These are phyloP conservation scores for Nebria ingens DNA, from an alignment of 1,140 invertebrate genomes.

Conservation along the genomic window DNA sequence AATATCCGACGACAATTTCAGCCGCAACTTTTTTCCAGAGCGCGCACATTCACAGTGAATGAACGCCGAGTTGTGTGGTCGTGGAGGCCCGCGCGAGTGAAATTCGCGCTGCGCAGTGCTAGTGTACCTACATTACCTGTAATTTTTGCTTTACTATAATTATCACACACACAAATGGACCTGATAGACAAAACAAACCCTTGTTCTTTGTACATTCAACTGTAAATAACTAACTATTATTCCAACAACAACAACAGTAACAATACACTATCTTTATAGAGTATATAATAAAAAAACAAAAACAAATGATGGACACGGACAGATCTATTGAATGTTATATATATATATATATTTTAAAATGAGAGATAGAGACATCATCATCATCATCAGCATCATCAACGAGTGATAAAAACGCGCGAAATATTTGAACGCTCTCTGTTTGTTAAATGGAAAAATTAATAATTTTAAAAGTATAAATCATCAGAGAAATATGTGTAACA, in stretches of 20 bases:
- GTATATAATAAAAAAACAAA: too few relatives aligned
- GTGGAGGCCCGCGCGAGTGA: not conserved
- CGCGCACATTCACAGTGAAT: too few relatives aligned
- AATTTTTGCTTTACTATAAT: constrained; percentile 3
- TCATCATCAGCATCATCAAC: too few relatives aligned
- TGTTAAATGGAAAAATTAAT: not conserved
- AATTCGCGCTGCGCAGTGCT: constrained; percentile 5
- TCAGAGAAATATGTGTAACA: constrained; percentile 3
- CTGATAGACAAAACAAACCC: too few relatives aligned
- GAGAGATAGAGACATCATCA: too few relatives aligned
- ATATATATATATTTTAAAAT: too few relatives aligned
- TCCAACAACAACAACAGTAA: not conserved
- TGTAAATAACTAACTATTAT: not conserved
- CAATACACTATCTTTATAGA: too few relatives aligned
- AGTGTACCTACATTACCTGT: constrained; percentile 3
- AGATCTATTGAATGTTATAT: too few relatives aligned
- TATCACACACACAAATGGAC: not conserved
- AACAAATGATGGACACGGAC: not conserved
- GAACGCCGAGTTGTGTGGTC: not conserved
- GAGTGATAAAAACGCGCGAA: not conserved
- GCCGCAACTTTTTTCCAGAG: too few relatives aligned
- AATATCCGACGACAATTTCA: too few relatives aligned
- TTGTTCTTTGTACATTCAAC: constrained; percentile 3
- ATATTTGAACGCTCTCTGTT: not conserved
- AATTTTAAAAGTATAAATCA: not conserved